Conservation (phyloP, 1,140 invertebrate genomes). For the Drosophila bipectinata region DNA sequence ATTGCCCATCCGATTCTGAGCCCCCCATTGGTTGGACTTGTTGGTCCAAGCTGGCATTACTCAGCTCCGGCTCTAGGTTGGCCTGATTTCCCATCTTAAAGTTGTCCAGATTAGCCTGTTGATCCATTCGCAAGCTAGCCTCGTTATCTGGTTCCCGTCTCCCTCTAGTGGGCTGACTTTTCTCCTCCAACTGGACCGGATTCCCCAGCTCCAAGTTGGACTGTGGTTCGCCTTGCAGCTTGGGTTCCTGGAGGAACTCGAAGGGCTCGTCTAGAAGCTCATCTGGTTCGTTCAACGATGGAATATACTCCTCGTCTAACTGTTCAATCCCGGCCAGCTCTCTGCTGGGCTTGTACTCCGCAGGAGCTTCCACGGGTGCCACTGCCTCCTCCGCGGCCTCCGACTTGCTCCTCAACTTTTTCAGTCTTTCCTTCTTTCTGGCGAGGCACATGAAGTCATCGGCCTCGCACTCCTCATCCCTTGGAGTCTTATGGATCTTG, state of each 20-base stretch:
- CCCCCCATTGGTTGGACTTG: too few relatives aligned
- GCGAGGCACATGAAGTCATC: slow-evolving; percentile 48
- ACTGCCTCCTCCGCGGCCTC: neutral
- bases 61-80: neutral
- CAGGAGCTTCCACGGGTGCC: neutral
- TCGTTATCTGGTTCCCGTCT: neutral
- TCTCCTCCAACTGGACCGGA: neutral
- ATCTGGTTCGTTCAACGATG: neutral
- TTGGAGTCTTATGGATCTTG: slow-evolving; percentile 15
- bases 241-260: neutral
- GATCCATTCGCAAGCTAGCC: neutral
- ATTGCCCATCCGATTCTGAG: neutral
- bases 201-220: neutral
- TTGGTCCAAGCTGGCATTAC: neutral
- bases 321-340: slow-evolving; percentile 27
- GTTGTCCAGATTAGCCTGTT: neutral
- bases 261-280: slow-evolving; percentile 2
- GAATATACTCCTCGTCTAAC: slow-evolving; percentile 4
- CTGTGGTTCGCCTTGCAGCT: neutral
- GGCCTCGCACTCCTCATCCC: slow-evolving; percentile 39
- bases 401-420: neutral
- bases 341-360: slow-evolving; percentile 2
- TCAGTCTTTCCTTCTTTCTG: slow-evolving; percentile 12
- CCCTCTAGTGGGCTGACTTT: neutral
- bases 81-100: neutral